Evolutionary conservation across 2,888 invertebrate genomes (phyloP).

Genomic region (Stenoptilia bipunctidactyla): DNA sequence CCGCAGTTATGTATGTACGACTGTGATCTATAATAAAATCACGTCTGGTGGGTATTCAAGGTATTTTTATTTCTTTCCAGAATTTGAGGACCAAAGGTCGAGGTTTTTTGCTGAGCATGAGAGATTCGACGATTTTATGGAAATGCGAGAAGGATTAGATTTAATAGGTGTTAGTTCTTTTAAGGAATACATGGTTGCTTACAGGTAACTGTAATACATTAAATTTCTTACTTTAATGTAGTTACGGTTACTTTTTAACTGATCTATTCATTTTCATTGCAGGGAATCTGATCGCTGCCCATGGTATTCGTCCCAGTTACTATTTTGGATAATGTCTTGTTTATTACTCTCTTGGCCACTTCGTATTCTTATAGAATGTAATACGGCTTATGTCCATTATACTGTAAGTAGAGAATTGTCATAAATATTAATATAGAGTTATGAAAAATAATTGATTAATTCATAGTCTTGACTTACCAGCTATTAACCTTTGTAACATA

Average conservation of each 20-base stretch:
- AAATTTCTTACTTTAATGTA: background rate
- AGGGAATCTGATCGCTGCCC: constrained; percentile 67
- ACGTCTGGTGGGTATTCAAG: no score
- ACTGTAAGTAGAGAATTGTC: constrained; percentile 74
- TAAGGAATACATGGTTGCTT: constrained; percentile 69
- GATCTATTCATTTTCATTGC: constrained; percentile 18
- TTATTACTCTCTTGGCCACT: constrained; percentile 87
- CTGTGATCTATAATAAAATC: no score
- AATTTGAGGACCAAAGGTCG: constrained; percentile 85
- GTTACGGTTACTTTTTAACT: no score
- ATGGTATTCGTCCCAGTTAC: constrained; percentile 77
- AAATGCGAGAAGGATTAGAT: constrained; percentile 85
- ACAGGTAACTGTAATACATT: constrained; percentile 41
- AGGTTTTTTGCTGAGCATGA: constrained; percentile 86
- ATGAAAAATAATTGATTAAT: background rate
- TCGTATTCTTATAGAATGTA: constrained; percentile 81
- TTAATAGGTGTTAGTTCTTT: constrained; percentile 74
- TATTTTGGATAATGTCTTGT: constrained; percentile 82
- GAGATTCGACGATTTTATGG: constrained; percentile 86
- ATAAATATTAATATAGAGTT: background rate
- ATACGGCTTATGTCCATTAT: constrained; percentile 85
- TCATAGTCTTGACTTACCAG: background rate
- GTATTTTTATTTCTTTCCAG: constrained; percentile 36
- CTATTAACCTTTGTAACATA: no score
- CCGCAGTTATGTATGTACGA: no score